Conservation (phyloP, 2,113 vertebrate species). For the Pseudonaja textilis region DNA sequence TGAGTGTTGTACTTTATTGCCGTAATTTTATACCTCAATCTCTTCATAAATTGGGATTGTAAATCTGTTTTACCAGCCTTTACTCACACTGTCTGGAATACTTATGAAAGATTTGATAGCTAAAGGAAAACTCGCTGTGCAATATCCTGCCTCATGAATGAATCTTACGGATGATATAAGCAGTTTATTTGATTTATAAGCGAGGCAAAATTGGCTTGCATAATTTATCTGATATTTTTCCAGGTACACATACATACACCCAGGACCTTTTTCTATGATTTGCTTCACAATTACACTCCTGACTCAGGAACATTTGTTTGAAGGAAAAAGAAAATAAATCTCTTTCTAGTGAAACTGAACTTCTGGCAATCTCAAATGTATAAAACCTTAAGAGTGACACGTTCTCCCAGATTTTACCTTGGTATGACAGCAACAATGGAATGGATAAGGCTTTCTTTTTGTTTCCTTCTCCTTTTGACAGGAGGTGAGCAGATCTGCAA, state of each 20-base stretch:
- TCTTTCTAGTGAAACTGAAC: background rate
- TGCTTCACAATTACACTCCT: slow-evolving; percentile 24
- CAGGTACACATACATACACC: slow-evolving; percentile 10
- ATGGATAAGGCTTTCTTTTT: background rate
- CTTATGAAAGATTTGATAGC: slow-evolving; percentile 6
- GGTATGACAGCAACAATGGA: background rate
- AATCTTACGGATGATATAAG: background rate
- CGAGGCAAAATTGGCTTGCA: background rate
- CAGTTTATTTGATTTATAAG: background rate
- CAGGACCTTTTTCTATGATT: slow-evolving; percentile 14
- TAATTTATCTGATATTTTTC: background rate
- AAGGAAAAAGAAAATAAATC: background rate
- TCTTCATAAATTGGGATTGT: slow-evolving; percentile 24
- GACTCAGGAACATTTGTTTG: slow-evolving; percentile 19
- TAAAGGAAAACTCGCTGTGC: background rate
- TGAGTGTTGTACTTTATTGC: background rate
- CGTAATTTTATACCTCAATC: slow-evolving; percentile 22
- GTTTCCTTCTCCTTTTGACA: background rate
- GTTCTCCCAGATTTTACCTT: background rate
- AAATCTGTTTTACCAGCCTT: slow-evolving; percentile 22
- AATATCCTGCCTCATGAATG: background rate
- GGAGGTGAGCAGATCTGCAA: background rate
- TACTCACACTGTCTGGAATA: slow-evolving; percentile 5
- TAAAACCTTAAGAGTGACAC: background rate
- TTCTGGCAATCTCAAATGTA: background rate